Conservation (phyloP, 1,140 invertebrate genomes). For the Dreissena polymorpha region DNA sequence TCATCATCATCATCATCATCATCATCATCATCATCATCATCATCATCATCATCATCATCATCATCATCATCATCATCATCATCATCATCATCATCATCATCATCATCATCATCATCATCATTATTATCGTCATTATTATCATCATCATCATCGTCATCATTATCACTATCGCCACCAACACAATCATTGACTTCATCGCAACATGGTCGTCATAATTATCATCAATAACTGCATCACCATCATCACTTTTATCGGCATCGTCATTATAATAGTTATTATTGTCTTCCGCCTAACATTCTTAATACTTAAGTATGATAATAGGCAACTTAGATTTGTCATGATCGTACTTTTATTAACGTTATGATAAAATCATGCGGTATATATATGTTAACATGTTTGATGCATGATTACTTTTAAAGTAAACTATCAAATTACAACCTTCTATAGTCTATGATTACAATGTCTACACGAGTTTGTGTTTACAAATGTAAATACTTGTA, state of each 20-base stretch:
- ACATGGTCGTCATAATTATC: not conserved
- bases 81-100: constrained; percentile 4
- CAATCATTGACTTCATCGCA: too few relatives aligned
- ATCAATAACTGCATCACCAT: not conserved
- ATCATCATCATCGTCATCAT: not conserved
- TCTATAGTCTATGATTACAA: too few relatives aligned
- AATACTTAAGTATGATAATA: too few relatives aligned
- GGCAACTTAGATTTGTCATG: too few relatives aligned
- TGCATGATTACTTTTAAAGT: too few relatives aligned
- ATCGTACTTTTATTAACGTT: too few relatives aligned
- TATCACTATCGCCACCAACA: too few relatives aligned
- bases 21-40: not conserved
- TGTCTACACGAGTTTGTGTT: too few relatives aligned
- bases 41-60: not conserved
- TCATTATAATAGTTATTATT: not conserved
- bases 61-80: constrained; percentile 4
- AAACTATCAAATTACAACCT: too few relatives aligned
- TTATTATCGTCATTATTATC: constrained; percentile 8
- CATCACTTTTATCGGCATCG: not conserved
- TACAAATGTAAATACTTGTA: too few relatives aligned
- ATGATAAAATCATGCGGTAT: too few relatives aligned
- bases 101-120: not conserved
- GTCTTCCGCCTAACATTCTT: not conserved
- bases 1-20: not conserved
- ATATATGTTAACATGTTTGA: too few relatives aligned